These are phyloP conservation scores for Philaethria dido DNA, from an alignment of 2,888 invertebrate species.

Conservation along the genomic window DNA sequence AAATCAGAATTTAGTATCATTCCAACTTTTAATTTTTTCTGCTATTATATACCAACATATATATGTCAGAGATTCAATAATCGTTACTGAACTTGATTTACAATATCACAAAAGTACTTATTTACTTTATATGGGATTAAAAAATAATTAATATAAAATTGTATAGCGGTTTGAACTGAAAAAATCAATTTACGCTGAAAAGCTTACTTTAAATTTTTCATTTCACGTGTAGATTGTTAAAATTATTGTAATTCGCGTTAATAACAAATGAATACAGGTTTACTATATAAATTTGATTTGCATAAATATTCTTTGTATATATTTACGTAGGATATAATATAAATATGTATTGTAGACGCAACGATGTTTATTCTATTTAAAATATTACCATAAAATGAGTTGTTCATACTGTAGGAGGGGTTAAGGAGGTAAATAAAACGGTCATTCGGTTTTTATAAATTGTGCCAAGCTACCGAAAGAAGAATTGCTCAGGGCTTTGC, in stretches of 20 bases:
- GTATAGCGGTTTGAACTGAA: background rate
- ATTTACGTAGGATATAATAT: too few relatives aligned
- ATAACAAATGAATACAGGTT: background rate
- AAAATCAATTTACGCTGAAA: background rate
- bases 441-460: too few relatives aligned
- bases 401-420: too few relatives aligned
- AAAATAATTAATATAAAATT: constrained; percentile 5
- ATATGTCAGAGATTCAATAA: background rate
- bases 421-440: too few relatives aligned
- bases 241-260: background rate
- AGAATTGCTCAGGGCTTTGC: too few relatives aligned
- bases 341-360: too few relatives aligned
- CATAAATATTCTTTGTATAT: too few relatives aligned
- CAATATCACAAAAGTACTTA: background rate
- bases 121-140: constrained; percentile 7
- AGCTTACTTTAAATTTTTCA: constrained; percentile 7
- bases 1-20: background rate
- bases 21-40: background rate
- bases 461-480: too few relatives aligned
- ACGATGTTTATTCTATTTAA: too few relatives aligned
- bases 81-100: background rate
- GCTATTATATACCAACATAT: background rate
- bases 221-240: background rate
- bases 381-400: too few relatives aligned
- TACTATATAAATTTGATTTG: background rate